Percentiles rank a stretch among this genome's conserved stretches.
Conservation (phyloP, 2,888 invertebrate species). For the Steinernema carpocapsae region DNA sequence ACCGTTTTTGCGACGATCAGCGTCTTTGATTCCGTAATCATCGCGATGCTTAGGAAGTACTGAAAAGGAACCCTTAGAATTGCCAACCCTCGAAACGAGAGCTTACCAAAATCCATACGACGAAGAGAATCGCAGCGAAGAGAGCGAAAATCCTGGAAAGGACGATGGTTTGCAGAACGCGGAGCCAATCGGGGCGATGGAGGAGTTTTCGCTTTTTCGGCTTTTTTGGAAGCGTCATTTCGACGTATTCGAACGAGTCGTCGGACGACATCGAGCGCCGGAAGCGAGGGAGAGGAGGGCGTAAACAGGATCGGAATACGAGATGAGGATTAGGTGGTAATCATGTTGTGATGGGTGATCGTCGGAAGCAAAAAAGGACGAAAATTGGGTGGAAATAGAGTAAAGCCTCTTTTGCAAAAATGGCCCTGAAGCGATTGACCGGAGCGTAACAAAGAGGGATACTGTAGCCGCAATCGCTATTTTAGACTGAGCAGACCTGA, state of each 20-base stretch:
- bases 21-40: not conserved
- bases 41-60: not conserved
- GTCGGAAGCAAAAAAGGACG: too few species aligned
- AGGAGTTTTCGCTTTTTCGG: not conserved
- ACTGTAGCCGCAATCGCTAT: too few species aligned
- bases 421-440: too few species aligned
- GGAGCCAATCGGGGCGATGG: not conserved
- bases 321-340: not conserved
- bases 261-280: not conserved
- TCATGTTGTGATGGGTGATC: too few species aligned
- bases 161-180: too few species aligned
- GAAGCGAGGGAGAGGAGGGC: not conserved
- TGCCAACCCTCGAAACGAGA: not conserved
- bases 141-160: not conserved
- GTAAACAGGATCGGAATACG: constrained; percentile 5
- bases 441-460: too few species aligned
- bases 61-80: not conserved
- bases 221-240: not conserved
- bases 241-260: not conserved
- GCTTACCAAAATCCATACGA: not conserved
- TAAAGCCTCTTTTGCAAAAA: too few species aligned
- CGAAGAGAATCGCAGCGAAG: not conserved
- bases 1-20: not conserved
- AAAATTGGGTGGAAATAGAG: too few species aligned
- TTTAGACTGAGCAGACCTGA: too few species aligned